Evolutionary conservation across 2,797 vertebrate species (phyloP).

Genomic region (Pyrocephalus nanus): DNA sequence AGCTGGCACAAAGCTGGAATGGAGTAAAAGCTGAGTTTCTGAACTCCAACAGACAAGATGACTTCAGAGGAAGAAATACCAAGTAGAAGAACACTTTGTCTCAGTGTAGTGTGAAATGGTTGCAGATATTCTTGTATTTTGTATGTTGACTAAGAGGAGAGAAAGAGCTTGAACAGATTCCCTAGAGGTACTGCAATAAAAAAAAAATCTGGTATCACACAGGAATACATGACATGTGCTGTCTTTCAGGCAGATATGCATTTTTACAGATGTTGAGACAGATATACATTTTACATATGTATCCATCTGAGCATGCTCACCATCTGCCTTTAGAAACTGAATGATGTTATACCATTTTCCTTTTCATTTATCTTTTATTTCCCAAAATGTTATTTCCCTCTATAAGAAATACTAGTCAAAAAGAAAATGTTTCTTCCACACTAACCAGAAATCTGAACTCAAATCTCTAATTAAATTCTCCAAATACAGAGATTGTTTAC

Average conservation of each 20-base stretch:
- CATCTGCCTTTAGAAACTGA: background rate
- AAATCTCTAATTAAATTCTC: background rate
- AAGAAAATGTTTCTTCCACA: background rate
- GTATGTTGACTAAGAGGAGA: background rate
- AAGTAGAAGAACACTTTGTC: background rate
- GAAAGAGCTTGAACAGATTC: background rate
- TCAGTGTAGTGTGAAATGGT: background rate
- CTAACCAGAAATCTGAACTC: background rate
- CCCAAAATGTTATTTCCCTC: background rate
- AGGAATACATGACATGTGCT: background rate
- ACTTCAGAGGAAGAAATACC: background rate
- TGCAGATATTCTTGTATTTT: background rate
- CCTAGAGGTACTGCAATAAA: background rate
- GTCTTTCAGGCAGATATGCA: background rate
- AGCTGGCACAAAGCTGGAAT: background rate
- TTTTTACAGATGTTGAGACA: background rate
- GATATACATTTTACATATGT: too few relatives aligned
- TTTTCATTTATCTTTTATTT: background rate
- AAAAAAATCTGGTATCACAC: background rate
- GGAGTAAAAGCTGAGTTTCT: background rate
- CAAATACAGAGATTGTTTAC: background rate
- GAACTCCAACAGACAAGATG: background rate
- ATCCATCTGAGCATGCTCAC: background rate
- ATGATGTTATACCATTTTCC: background rate
- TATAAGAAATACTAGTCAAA: background rate